Percentiles rank a stretch among this genome's conserved stretches.
phyloP scores from a whole-genome alignment of 2,797 vertebrate species.

The Tympanoctomys barrerae region DNA sequence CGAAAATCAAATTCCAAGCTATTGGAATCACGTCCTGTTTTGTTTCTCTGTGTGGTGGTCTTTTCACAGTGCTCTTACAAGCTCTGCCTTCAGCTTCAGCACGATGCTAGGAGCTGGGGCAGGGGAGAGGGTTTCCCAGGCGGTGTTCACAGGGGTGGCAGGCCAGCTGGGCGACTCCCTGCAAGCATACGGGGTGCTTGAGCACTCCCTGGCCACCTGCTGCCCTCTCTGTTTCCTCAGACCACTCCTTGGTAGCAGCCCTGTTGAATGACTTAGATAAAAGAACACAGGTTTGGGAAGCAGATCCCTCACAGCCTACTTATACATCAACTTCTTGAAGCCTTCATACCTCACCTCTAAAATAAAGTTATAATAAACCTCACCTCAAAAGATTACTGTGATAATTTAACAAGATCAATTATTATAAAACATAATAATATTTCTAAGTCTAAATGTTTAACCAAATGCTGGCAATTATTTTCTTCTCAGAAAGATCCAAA shows the following conservation, averaged over 20 bases:
- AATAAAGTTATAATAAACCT: not conserved
- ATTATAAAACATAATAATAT: not conserved
- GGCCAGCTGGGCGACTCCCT: not conserved
- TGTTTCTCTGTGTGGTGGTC: not conserved
- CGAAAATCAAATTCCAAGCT: not conserved
- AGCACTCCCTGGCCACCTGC: not conserved
- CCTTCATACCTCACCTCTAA: constrained; percentile 1
- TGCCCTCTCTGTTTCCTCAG: not conserved
- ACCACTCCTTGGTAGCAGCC: not conserved
- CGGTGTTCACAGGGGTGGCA: no score
- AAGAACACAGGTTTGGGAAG: constrained; percentile 19
- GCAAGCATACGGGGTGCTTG: not conserved
- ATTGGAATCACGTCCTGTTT: not conserved
- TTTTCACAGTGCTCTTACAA: not conserved
- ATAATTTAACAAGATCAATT: not conserved
- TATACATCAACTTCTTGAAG: not conserved
- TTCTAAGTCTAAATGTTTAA: not conserved
- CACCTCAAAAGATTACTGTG: not conserved
- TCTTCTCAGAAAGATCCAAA: constrained; percentile 15
- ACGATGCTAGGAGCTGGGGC: not conserved
- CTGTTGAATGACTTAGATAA: not conserved
- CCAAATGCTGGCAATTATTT: constrained; percentile 8
- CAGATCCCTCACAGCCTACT: not conserved
- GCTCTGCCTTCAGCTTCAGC: not conserved
- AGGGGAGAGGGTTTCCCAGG: not conserved